Percentiles rank a stretch among this genome's conserved stretches.
Conservation (phyloP, 2,888 invertebrate species). For the Entomobrya multifasciata region DNA sequence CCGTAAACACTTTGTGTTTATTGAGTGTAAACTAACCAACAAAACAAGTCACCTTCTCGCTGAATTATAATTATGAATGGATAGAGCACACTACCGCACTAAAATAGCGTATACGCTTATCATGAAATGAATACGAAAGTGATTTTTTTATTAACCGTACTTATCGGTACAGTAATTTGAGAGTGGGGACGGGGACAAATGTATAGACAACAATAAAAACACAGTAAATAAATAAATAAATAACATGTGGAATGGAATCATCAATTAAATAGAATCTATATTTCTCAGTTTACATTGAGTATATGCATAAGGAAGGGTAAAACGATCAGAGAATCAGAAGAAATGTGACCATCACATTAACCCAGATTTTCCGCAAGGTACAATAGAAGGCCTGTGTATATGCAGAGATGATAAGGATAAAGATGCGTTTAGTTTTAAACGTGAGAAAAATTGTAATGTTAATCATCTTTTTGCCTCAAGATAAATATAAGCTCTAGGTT, state of each 20-base stretch:
- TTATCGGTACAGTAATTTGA: constrained; percentile 32
- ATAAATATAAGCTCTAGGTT: not conserved
- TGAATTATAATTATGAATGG: not conserved
- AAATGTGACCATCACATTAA: constrained; percentile 63
- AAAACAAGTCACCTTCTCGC: not conserved
- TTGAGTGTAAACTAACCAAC: constrained; percentile 47
- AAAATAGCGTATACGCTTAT: not conserved
- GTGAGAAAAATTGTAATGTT: not conserved
- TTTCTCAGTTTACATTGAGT: too few species aligned
- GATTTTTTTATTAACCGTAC: not conserved
- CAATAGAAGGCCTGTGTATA: not conserved
- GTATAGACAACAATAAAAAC: too few species aligned
- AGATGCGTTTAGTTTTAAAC: not conserved
- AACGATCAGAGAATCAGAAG: too few species aligned
- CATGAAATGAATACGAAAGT: not conserved
- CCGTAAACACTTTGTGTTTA: constrained; percentile 40
- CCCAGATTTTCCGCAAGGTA: constrained; percentile 47
- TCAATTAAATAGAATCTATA: too few species aligned
- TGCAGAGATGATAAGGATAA: not conserved
- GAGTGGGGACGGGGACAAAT: constrained; percentile 17
- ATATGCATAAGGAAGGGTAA: constrained; percentile 15
- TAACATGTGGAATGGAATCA: too few species aligned
- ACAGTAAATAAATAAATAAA: too few species aligned
- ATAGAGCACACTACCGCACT: not conserved
- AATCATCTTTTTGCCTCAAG: not conserved